Percentiles rank a stretch among this genome's conserved stretches.
phyloP scores from a whole-genome alignment of 1,140 invertebrate species.

The Drosophila nannoptera region DNA sequence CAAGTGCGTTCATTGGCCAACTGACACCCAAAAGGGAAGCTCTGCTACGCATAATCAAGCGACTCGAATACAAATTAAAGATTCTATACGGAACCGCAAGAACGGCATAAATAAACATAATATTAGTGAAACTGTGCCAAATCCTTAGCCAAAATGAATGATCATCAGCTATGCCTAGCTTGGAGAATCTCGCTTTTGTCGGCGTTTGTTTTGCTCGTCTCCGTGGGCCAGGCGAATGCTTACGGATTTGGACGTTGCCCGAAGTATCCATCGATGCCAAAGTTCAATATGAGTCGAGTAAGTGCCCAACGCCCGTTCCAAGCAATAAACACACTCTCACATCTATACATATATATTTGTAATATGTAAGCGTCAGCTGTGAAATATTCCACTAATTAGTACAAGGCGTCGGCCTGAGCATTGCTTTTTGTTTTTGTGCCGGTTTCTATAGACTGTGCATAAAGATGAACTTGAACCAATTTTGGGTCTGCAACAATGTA shows the following conservation, averaged over 20 bases:
- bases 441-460: constrained; percentile 61
- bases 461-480: constrained; percentile 73
- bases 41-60: constrained; percentile 46
- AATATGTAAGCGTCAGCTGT: constrained; percentile 36
- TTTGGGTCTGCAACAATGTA: constrained; percentile 58
- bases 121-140: constrained; percentile 30
- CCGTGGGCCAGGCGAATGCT: constrained; percentile 45
- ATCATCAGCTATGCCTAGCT: constrained; percentile 27
- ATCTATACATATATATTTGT: constrained; percentile 22
- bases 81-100: constrained; percentile 17
- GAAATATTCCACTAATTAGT: constrained; percentile 59
- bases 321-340: constrained; percentile 12
- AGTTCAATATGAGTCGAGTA: constrained; percentile 82
- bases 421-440: constrained; percentile 25
- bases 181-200: constrained; percentile 47
- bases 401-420: too few species aligned
- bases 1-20: constrained; percentile 61
- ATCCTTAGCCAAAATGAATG: constrained; percentile 36
- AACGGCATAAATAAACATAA: not conserved
- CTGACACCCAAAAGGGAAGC: constrained; percentile 41
- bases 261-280: constrained; percentile 81
- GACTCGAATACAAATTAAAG: constrained; percentile 32
- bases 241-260: constrained; percentile 83
- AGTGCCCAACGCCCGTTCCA: constrained; percentile 58
- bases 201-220: constrained; percentile 36